A percentile compares a stretch with the other conserved stretches of the same genome.
phyloP scores from a whole-genome alignment of 2,888 invertebrate genomes.

The Drymonia ruficornis region DNA sequence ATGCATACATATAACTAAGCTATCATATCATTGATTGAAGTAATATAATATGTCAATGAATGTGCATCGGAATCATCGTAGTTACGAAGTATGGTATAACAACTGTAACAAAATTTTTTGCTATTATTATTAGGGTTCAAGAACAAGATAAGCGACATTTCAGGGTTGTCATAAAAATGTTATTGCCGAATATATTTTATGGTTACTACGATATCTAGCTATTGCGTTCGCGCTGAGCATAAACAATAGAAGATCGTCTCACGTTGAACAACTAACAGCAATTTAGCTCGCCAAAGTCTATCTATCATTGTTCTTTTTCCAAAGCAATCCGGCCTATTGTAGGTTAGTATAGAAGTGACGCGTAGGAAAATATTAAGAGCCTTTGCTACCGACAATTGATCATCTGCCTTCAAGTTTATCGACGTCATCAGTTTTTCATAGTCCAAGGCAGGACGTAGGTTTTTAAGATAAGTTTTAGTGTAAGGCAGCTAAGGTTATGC shows the following conservation, averaged over 20 bases:
- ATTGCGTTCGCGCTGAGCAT: not conserved
- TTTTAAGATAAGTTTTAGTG: not conserved
- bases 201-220: not conserved
- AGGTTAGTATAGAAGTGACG: conserved; percentile 8
- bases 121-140: conserved; percentile 1
- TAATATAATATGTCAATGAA: no score
- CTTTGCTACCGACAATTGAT: conserved; percentile 7
- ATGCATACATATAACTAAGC: no score
- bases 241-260: conserved; percentile 17
- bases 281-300: conserved; percentile 25
- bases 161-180: conserved; percentile 1
- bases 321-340: conserved; percentile 20
- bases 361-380: conserved; percentile 28
- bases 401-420: not conserved
- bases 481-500: not conserved
- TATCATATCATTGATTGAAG: no score
- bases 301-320: conserved; percentile 28
- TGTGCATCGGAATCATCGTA: not conserved
- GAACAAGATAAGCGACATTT: not conserved
- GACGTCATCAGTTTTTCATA: not conserved
- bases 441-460: not conserved
- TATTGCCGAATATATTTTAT: not conserved
- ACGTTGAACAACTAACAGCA: conserved; percentile 21
- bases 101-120: not conserved
- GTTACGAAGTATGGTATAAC: not conserved